Evolutionary conservation across 2,888 invertebrate genomes (phyloP).

Genomic region (Vandiemenella viatica): DNA sequence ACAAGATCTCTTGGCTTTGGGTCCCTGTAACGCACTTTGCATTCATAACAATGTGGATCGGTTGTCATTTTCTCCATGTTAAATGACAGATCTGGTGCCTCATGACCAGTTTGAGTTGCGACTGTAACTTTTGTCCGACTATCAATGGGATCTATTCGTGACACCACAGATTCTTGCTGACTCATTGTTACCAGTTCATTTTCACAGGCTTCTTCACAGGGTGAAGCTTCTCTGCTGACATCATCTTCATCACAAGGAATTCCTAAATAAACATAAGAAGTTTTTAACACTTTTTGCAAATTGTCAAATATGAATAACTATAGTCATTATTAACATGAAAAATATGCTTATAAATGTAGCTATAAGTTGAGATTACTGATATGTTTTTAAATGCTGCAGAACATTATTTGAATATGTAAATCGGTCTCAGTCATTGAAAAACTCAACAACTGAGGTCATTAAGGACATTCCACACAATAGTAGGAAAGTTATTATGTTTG

Average conservation of each 20-base stretch:
- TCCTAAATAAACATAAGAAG: no score
- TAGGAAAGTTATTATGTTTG: no score
- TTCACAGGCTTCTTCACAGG: constrained; percentile 42
- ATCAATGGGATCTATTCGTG: constrained; percentile 25
- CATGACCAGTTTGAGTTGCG: constrained; percentile 74
- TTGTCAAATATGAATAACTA: neutral
- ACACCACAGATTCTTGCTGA: neutral
- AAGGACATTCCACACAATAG: no score
- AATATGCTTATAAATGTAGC: no score
- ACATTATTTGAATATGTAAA: no score
- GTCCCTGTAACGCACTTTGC: constrained; percentile 80
- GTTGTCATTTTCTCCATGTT: constrained; percentile 56
- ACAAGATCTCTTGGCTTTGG: constrained; percentile 82
- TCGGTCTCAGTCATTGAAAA: no score
- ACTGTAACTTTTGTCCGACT: constrained; percentile 49
- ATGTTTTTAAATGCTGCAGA: no score
- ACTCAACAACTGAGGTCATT: no score
- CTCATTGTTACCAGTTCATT: neutral
- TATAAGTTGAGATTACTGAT: no score
- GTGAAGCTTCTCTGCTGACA: constrained; percentile 45
- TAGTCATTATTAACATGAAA: neutral
- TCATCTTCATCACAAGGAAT: constrained; percentile 10
- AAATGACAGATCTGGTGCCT: constrained; percentile 49
- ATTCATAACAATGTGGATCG: constrained; percentile 84
- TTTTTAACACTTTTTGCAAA: no score